Evolutionary conservation across 2,888 invertebrate genomes (phyloP).

Genomic region (Peribatodes rhomboidaria): DNA sequence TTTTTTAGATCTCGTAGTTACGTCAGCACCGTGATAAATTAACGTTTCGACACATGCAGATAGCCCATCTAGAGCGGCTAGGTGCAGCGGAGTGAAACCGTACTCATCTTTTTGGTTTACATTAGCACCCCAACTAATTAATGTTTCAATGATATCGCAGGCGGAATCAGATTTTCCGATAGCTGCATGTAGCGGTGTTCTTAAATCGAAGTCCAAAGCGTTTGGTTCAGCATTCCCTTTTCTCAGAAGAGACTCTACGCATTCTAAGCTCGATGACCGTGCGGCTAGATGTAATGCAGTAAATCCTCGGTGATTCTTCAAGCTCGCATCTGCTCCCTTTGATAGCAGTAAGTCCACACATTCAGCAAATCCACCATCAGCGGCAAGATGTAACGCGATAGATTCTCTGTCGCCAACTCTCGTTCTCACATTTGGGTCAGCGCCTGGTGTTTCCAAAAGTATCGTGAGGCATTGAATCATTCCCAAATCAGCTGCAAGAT

Average conservation of each 20-base stretch:
- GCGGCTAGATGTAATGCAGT: constrained; percentile 95
- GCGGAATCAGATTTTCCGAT: constrained; percentile 94
- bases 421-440: constrained; percentile 90
- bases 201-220: constrained; percentile 92
- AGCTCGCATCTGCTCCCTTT: constrained; percentile 91
- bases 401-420: constrained; percentile 90
- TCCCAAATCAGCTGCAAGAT: constrained; percentile 93
- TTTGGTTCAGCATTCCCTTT: constrained; percentile 93
- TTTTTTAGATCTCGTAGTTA: constrained; percentile 95
- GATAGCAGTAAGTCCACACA: constrained; percentile 91
- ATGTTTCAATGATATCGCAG: constrained; percentile 92
- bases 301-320: constrained; percentile 92
- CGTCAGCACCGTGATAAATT: constrained; percentile 94
- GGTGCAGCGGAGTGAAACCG: constrained; percentile 94
- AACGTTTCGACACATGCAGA: constrained; percentile 94
- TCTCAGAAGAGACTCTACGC: constrained; percentile 91
- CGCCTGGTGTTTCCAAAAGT: constrained; percentile 90
- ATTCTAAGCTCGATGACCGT: constrained; percentile 92
- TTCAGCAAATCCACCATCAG: constrained; percentile 94
- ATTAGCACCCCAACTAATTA: constrained; percentile 93
- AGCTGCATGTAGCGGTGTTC: constrained; percentile 94
- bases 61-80: constrained; percentile 94
- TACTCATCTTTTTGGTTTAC: constrained; percentile 94
- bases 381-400: constrained; percentile 94
- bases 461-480: constrained; percentile 91